Evolutionary conservation across 1,140 invertebrate genomes (phyloP), one percentile per base, ranked within the genome.

Genomic region (Euura lappo): DNA sequence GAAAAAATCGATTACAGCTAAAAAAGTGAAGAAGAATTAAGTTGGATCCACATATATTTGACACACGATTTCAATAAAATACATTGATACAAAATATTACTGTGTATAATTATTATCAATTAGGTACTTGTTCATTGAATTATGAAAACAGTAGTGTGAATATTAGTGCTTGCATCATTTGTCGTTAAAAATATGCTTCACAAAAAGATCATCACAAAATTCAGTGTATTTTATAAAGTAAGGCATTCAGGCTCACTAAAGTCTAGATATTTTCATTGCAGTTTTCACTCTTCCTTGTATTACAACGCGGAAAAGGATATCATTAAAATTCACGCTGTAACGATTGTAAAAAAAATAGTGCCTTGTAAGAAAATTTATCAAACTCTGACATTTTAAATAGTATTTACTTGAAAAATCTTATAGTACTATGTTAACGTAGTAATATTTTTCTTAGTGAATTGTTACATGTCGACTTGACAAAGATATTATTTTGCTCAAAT

Each of bases 11-110:
- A 43, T 44, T 44, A 44, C 72, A 2, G 66, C 44, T 47, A 72
- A 71, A 51, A 79, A 74, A 13, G 65, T 75, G 67, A 76, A 70
- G 46, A 76, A 66, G 51, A 80, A 75, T 70, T 70, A 69, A 60
- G 10, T 60, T 28, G 28, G 28, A 28, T 28, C 8, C 13, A 5
- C 51, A 6, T 3, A 60, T n/a, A 11, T 60, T 6, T 60, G 51
- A 11, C 51, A 6, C 51, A 60, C 51, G 10, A 4, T 60, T 6
- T 8, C 6, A 60, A 60, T 60, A 60, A 60, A 60, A 60, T 60
- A 60, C 51, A 60, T 60, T 8, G 2, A 60, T 60, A 60, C 13
- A 60, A 60, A 60, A 60, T 6, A 60, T 60, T 60, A 60, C 13
- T n/a, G 51, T 60, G 6, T 60, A 60, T 11, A 60, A 60, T 60